A percentile compares a stretch with the other conserved stretches of the same genome.
Conservation (phyloP, 2,113 vertebrate species). For the Serinus canaria region DNA sequence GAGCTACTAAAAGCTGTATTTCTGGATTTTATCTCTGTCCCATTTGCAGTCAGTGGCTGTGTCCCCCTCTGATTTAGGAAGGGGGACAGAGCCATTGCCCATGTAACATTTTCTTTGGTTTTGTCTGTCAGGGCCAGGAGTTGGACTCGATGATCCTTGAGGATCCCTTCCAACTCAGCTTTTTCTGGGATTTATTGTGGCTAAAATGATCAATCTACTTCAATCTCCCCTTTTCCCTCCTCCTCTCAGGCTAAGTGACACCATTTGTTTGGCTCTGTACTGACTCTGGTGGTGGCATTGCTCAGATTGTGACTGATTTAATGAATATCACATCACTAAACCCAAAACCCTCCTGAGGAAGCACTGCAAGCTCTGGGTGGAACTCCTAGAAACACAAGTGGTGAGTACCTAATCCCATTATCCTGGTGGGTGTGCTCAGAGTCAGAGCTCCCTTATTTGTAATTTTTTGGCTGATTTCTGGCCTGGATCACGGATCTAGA, state of each 20-base stretch:
- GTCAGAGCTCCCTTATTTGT: background rate
- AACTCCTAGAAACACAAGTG: background rate
- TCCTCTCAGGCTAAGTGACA: background rate
- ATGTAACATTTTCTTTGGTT: background rate
- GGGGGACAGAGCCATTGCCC: too few relatives aligned
- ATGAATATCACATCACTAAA: background rate
- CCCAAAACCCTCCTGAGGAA: background rate
- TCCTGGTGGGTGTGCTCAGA: background rate
- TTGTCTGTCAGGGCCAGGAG: background rate
- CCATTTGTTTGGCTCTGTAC: rapidly evolving
- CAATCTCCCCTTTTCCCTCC: background rate
- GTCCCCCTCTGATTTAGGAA: background rate
- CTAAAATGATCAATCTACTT: background rate
- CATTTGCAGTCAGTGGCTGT: background rate
- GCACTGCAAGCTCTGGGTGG: too few relatives aligned
- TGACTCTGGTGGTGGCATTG: background rate
- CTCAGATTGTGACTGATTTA: background rate
- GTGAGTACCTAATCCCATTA: background rate
- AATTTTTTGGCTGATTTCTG: background rate
- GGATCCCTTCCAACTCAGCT: background rate
- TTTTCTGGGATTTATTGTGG: background rate
- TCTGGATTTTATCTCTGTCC: background rate
- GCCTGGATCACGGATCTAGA: background rate
- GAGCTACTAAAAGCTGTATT: background rate
- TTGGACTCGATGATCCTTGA: background rate